phyloP scores from a whole-genome alignment of 2,888 invertebrate genomes.

The Cantharis rufa region DNA sequence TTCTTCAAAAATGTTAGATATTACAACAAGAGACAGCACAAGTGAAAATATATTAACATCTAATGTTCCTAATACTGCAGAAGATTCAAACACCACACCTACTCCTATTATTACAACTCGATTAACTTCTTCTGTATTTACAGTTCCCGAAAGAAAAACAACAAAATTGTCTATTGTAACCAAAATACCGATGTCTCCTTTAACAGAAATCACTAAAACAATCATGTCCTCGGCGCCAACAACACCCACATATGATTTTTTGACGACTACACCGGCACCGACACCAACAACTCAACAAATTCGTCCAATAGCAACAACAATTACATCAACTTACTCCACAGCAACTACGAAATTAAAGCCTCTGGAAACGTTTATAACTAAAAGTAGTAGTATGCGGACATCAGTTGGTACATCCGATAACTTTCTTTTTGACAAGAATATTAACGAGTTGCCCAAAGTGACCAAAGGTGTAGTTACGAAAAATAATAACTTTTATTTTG shows the following conservation, averaged over 20 bases:
- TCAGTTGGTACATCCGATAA: not conserved
- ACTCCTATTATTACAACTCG: not conserved
- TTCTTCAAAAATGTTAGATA: slow-evolving; percentile 48
- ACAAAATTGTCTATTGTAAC: not conserved
- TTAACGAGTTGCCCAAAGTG: not conserved
- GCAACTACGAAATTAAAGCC: not conserved
- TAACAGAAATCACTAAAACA: not conserved
- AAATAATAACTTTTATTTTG: not conserved
- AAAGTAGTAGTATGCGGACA: not conserved
- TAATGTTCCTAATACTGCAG: not conserved
- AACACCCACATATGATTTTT: slow-evolving; percentile 1
- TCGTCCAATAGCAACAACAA: slow-evolving; percentile 2
- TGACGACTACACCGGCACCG: slow-evolving; percentile 41
- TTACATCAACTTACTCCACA: slow-evolving; percentile 10
- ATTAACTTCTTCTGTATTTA: not conserved
- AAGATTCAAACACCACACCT: not conserved
- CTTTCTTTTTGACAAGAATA: not conserved
- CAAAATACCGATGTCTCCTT: not conserved
- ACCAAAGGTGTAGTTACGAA: not conserved
- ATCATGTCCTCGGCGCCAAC: slow-evolving; percentile 7
- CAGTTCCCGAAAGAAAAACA: not conserved
- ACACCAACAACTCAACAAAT: slow-evolving; percentile 23
- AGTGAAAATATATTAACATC: not conserved
- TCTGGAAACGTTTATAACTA: not conserved
- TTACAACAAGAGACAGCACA: slow-evolving; percentile 31